Base-by-base conservation (phyloP, 2,888 invertebrate species). In the Ectemnius cavifrons region DNA sequence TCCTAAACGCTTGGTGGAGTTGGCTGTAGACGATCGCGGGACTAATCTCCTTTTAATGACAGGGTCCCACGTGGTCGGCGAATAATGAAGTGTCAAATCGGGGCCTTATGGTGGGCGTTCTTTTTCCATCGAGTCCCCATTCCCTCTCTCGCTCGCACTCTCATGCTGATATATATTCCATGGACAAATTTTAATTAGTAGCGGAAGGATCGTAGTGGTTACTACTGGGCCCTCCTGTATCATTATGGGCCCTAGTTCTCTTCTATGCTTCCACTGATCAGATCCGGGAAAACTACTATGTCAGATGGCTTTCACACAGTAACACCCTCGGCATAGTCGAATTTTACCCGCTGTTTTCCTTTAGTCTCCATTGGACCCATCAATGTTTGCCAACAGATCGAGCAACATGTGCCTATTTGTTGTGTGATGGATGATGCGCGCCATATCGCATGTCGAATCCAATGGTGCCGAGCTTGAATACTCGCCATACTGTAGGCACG, bases 41-140 rank as follows among this genome's bases (percentile, higher is more conserved):
- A 86, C 90, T 91, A 90, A 91, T 90, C 89, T 90, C 81, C 84
- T 90, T 91, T 91, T 91, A 91, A 91, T 91, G 89, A 91, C 89
- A 84, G 90, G 90, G 88, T 90, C 85, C 84, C 79, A 84, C 78
- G 80, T 82, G 86, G 84, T 85, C 75, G 84, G 84, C 87, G 87
- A 88, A 90, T 91, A 90, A 91, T 89, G 90, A 91, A 90, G 90
- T 90, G 90, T 91, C 90, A 90, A 91, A 90, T 90, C 89, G 90
- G 70, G 69, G 61, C 67, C 74, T 71, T 6, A 73, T 81, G 84
- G 87, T 88, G 89, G 90, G 89, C 90, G 89, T 87, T 85, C 80
- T 85, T 77, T 80, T 77, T 68, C 75, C 71, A 73, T 67, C 61
- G 37, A 64, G 78, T 77, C 78, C 71, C 62, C 37, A 37, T 11